Conservation (phyloP, 53 echinoderm and acorn worm species). For the Astropecten irregularis region DNA sequence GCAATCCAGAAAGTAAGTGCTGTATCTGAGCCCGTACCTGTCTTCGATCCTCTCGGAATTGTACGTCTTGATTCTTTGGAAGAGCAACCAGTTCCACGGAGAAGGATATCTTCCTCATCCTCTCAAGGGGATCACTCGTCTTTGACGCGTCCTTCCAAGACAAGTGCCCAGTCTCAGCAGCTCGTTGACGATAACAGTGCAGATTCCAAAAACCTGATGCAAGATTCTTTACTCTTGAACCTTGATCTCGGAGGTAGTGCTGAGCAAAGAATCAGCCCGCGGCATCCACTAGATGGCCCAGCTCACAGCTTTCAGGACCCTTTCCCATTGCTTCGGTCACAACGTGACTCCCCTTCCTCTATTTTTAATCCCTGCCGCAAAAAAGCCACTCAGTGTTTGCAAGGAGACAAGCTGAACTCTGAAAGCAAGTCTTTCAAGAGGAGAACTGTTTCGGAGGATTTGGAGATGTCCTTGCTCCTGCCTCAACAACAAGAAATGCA, state of each 20-base stretch:
- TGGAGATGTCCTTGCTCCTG: slow-evolving; percentile 33
- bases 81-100: slow-evolving; percentile 11
- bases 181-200: background rate
- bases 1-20: background rate
- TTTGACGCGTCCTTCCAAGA: background rate
- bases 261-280: background rate
- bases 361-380: background rate
- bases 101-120: slow-evolving; percentile 30
- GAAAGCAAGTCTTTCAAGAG: slow-evolving; percentile 13
- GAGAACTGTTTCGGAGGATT: slow-evolving; percentile 30
- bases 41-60: slow-evolving; percentile 39
- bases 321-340: slow-evolving; percentile 4
- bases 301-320: background rate
- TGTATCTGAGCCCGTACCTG: background rate
- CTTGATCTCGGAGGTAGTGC: slow-evolving; percentile 13
- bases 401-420: slow-evolving; percentile 17
- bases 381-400: background rate
- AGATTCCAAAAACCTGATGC: background rate
- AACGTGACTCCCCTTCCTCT: background rate
- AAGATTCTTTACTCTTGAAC: background rate
- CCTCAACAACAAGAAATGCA: slow-evolving; percentile 32
- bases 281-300: background rate
- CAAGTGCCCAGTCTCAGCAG: slow-evolving; percentile 2
- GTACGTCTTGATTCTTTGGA: slow-evolving; percentile 46
- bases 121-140: background rate